Base-by-base conservation (phyloP, 2,888 invertebrate species). In the Andrena marginata region DNA sequence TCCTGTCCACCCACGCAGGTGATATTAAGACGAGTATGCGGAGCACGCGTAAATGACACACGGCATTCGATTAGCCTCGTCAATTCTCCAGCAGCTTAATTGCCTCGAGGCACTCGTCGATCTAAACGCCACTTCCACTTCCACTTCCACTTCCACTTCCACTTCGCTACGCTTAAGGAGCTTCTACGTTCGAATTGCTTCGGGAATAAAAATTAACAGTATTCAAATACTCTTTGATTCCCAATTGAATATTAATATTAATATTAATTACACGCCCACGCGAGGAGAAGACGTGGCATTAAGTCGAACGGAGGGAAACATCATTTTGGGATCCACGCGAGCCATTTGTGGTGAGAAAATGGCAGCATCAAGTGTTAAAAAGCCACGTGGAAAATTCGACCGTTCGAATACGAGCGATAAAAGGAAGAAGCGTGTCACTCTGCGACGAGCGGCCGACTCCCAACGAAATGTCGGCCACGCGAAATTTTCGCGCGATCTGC, bases 1-100 rank as follows among this genome's bases (percentile, higher is more conserved):
- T 87, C 81, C 77, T 72, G 85, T 81, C 85, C 81, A 77, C 87
- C 87, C 84, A 87, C 87, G 77, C 33, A 59, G 56, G n/a, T 77
- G 74, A 85, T 85, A 85, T 87, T 84, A 85, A 87, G 81, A 85
- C 80, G 80, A 79, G 81, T 75, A 72, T 54, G 75, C 48, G 48
- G 29, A 68, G 70, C 64, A 29, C 75, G 68, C 48, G 59, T 51
- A 64, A 64, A 23, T 10, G 35, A 20, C 7, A 51, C n/a, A n/a
- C 33, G 49, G 51, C 65, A 76, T 68, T 77, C 63, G 63, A 79
- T 35, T 26, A 16, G 1, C 16, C 49, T 29, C 1, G 16, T 20
- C 16, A 49, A 23, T 56, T 26, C 20, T 31, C 20, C 13, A 6
- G 8, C 20, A 4, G 26, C 13, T 29, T 51, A 67, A 49, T 67